A percentile compares a stretch with the other conserved stretches of the same genome.
Evolutionary conservation across 2,797 vertebrate species (phyloP).

Genomic region (Macroramphosus scolopax): DNA sequence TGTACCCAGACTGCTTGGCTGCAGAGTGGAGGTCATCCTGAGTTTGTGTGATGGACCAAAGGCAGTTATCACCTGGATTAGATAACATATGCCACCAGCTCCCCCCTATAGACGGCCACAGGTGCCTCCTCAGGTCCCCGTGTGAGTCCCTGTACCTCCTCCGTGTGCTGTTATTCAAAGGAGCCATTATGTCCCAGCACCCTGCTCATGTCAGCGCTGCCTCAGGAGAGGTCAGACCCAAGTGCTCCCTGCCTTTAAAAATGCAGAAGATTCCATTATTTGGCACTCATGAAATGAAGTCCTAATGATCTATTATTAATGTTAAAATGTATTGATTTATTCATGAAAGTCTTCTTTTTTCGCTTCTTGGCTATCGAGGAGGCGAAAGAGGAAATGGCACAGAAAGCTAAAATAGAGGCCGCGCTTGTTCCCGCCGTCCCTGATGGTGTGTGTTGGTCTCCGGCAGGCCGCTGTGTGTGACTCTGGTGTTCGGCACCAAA

Average conservation of each 20-base stretch:
- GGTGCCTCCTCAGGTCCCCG: too few species aligned
- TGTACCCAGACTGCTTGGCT: too few species aligned
- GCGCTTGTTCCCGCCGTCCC: neutral
- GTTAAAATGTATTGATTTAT: slow-evolving; percentile 71
- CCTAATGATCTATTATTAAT: slow-evolving; percentile 76
- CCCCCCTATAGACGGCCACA: too few species aligned
- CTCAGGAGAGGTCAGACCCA: slow-evolving; percentile 56
- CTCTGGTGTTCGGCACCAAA: slow-evolving; percentile 87
- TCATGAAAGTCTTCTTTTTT: slow-evolving; percentile 66
- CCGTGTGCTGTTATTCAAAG: slow-evolving; percentile 31
- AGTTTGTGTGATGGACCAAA: too few species aligned
- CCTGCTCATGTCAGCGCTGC: slow-evolving; percentile 42
- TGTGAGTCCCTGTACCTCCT: slow-evolving; percentile 8
- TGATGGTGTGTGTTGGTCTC: slow-evolving; percentile 30
- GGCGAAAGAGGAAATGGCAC: slow-evolving; percentile 21
- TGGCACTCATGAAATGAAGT: slow-evolving; percentile 56
- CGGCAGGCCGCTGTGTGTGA: slow-evolving; percentile 85
- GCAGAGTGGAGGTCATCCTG: too few species aligned
- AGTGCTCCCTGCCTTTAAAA: slow-evolving; percentile 58
- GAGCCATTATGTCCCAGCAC: slow-evolving; percentile 50
- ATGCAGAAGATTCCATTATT: slow-evolving; percentile 74
- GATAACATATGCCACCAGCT: too few species aligned
- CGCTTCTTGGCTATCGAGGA: slow-evolving; percentile 33
- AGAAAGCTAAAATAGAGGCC: slow-evolving; percentile 21
- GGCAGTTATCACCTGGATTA: too few species aligned